These are phyloP conservation scores for Ichneumon xanthorius DNA, from an alignment of 2,888 invertebrate genomes.

Conservation along the genomic window DNA sequence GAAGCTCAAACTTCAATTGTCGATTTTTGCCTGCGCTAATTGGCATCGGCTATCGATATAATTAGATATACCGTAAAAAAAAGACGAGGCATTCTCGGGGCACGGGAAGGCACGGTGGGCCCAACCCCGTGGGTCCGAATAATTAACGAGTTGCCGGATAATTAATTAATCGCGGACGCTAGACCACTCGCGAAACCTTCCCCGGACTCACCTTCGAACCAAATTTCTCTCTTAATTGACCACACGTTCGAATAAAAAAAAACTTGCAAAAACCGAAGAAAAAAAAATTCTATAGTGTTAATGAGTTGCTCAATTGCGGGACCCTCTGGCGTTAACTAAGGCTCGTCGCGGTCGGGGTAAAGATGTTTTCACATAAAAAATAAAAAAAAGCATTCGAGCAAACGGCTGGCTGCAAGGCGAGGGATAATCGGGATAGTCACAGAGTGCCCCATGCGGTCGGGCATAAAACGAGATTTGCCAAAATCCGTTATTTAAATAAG, in stretches of 20 bases:
- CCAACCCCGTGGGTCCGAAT: slow-evolving; percentile 66
- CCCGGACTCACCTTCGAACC: slow-evolving; percentile 36
- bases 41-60: slow-evolving; percentile 49
- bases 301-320: slow-evolving; percentile 47
- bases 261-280: slow-evolving; percentile 18
- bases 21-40: slow-evolving; percentile 59
- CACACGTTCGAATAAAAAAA: slow-evolving; percentile 26
- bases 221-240: slow-evolving; percentile 62
- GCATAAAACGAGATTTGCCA: slow-evolving; percentile 83
- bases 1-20: slow-evolving; percentile 17
- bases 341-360: not conserved
- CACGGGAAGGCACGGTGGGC: slow-evolving; percentile 38
- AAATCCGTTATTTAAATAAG: slow-evolving; percentile 85
- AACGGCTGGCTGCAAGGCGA: not conserved
- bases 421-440: slow-evolving; percentile 53
- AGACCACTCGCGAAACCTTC: slow-evolving; percentile 48
- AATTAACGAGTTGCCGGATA: slow-evolving; percentile 77
- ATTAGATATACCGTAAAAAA: slow-evolving; percentile 59
- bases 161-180: slow-evolving; percentile 75
- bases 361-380: slow-evolving; percentile 18
- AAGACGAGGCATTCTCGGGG: slow-evolving; percentile 32
- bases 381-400: not conserved
- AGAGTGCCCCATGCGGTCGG: slow-evolving; percentile 61
- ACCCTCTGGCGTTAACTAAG: slow-evolving; percentile 39
- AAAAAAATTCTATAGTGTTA: slow-evolving; percentile 47